These are phyloP conservation scores for Buphagus erythrorhynchus DNA, from an alignment of 2,797 vertebrate genomes.

Conservation along the genomic window DNA sequence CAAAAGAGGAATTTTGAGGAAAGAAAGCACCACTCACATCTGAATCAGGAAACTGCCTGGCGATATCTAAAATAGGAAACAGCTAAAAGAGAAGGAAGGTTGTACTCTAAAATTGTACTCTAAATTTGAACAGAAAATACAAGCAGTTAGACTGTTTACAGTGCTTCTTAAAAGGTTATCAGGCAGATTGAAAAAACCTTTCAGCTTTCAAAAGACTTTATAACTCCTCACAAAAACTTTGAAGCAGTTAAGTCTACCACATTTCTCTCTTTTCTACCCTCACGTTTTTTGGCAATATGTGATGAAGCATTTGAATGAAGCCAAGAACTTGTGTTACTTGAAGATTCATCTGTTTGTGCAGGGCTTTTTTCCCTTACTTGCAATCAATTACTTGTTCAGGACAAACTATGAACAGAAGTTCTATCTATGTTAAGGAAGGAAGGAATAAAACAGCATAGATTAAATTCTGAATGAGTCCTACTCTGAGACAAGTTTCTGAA, in stretches of 20 bases:
- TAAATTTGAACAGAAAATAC: neutral
- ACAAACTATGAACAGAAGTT: neutral
- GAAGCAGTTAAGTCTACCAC: neutral
- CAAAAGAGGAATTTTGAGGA: conserved; percentile 5
- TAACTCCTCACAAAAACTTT: neutral
- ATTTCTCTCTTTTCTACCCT: neutral
- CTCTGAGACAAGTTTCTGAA: neutral
- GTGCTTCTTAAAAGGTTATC: neutral
- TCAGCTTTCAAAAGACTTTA: neutral
- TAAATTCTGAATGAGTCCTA: neutral
- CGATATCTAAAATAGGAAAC: neutral
- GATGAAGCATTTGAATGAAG: neutral
- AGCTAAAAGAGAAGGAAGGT: neutral
- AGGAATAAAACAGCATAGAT: neutral
- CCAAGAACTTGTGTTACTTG: neutral
- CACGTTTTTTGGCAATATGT: neutral
- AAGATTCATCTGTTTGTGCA: neutral
- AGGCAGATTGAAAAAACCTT: neutral
- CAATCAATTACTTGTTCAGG: neutral
- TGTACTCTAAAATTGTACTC: neutral
- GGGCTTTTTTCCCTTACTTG: neutral
- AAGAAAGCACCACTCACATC: neutral
- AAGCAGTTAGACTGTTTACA: neutral
- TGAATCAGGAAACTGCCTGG: neutral
- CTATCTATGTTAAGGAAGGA: neutral